phyloP scores from a whole-genome alignment of 2,888 invertebrate species.

The Criorhina ranunculi region DNA sequence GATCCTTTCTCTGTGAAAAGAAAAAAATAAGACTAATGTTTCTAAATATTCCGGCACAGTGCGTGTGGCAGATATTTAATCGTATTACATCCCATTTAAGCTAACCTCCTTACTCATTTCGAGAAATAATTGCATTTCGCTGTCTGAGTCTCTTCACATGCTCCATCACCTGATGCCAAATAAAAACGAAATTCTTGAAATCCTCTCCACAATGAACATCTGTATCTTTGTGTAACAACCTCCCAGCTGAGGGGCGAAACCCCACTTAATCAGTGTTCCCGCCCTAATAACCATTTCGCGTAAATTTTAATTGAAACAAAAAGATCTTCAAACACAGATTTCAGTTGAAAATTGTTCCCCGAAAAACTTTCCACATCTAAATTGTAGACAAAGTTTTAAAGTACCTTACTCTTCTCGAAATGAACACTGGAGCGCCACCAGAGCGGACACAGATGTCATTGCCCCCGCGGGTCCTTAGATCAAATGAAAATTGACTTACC shows the following conservation, averaged over 20 bases:
- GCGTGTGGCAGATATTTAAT: neutral
- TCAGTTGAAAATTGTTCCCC: neutral
- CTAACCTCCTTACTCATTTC: neutral
- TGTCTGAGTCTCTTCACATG: neutral
- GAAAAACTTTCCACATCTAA: slow-evolving; percentile 32
- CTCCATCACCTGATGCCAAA: neutral
- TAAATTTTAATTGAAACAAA: slow-evolving; percentile 62
- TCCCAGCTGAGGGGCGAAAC: neutral
- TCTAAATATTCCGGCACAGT: neutral
- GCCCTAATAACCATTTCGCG: slow-evolving; percentile 25
- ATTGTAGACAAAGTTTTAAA: slow-evolving; percentile 34
- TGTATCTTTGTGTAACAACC: neutral
- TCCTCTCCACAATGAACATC: neutral
- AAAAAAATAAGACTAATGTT: too few relatives aligned
- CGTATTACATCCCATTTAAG: neutral
- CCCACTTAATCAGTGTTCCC: slow-evolving; percentile 20
- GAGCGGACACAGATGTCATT: slow-evolving; percentile 43
- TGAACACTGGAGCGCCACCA: neutral
- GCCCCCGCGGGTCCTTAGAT: slow-evolving; percentile 55
- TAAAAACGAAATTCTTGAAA: slow-evolving; percentile 5
- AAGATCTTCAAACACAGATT: slow-evolving; percentile 45
- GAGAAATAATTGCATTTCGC: neutral
- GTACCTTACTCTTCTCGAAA: slow-evolving; percentile 6
- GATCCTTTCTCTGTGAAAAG: too few relatives aligned
- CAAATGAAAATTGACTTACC: slow-evolving; percentile 61